A percentile compares a stretch with the other conserved stretches of the same genome.
Conservation (phyloP, 35 echinoderm and acorn worm genomes). For the Apostichopus parvimensis region DNA sequence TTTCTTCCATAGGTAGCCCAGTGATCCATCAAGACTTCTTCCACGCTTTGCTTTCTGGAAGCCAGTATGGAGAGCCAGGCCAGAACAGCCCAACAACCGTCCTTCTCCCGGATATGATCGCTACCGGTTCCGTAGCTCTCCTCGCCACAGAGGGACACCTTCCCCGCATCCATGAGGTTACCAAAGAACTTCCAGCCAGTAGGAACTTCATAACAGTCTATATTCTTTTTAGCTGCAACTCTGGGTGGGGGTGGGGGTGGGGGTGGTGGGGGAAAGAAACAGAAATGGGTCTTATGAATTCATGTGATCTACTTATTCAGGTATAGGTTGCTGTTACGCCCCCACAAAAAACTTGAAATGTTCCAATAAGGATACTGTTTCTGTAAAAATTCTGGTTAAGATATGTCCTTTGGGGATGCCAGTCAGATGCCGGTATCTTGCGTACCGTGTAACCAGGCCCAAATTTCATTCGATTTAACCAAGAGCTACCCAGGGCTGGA, state of each 20-base stretch:
- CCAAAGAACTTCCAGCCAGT: constrained; percentile 99
- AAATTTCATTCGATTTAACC: too few species aligned
- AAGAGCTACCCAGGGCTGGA: too few species aligned
- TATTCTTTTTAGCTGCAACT: constrained; percentile 61
- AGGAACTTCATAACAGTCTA: constrained; percentile 85
- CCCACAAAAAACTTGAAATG: too few species aligned
- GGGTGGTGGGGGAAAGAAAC: too few species aligned
- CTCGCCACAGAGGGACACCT: constrained; percentile 90
- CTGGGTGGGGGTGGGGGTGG: constrained; percentile 35
- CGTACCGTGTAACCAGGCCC: too few species aligned
- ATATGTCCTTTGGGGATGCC: too few species aligned
- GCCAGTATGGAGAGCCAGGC: constrained; percentile 96
- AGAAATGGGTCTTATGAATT: not conserved
- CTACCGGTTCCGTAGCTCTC: constrained; percentile 97
- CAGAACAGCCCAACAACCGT: constrained; percentile 95
- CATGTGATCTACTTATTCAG: too few species aligned
- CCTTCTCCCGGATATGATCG: constrained; percentile 98
- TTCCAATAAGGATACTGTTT: too few species aligned
- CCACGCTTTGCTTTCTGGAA: constrained; percentile 68
- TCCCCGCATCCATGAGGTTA: constrained; percentile 90
- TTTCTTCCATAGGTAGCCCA: constrained; percentile 97
- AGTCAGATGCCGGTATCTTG: too few species aligned
- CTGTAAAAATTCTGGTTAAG: too few species aligned
- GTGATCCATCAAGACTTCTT: constrained; percentile 86
- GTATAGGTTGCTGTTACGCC: too few species aligned